These are phyloP conservation scores for Pelecanoides urinatrix DNA, from an alignment of 2,113 vertebrate genomes.

Conservation along the genomic window DNA sequence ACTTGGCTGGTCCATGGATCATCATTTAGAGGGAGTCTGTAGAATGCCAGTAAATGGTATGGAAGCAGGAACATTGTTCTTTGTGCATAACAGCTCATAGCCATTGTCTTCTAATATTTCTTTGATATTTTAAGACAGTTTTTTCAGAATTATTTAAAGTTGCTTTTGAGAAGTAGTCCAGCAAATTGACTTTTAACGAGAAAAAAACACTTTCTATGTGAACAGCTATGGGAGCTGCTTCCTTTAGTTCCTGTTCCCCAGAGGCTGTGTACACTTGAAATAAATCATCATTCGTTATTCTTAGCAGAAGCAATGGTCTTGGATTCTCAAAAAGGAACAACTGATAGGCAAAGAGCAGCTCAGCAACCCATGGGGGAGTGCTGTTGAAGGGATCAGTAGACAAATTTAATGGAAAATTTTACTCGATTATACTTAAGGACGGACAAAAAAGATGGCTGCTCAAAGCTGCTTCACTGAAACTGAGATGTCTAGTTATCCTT, in stretches of 20 bases:
- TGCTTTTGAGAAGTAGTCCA: not conserved
- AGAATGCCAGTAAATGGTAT: not conserved
- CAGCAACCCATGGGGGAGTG: not conserved
- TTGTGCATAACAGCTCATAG: not conserved
- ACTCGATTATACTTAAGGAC: not conserved
- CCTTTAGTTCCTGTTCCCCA: not conserved
- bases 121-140: not conserved
- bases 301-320: not conserved
- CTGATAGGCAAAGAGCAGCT: not conserved
- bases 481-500: not conserved
- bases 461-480: not conserved
- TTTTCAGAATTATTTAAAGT: not conserved
- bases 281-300: not conserved
- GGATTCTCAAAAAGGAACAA: not conserved
- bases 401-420: not conserved
- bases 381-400: not conserved
- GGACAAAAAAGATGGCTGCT: not conserved
- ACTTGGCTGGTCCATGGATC: not conserved
- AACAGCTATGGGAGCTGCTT: not conserved
- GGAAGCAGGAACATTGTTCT: not conserved
- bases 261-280: not conserved
- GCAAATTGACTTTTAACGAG: not conserved
- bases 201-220: not conserved
- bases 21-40: not conserved
- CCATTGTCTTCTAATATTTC: not conserved